Base-by-base conservation (phyloP, 2,113 vertebrate species). In the Ciconia boyciana region DNA sequence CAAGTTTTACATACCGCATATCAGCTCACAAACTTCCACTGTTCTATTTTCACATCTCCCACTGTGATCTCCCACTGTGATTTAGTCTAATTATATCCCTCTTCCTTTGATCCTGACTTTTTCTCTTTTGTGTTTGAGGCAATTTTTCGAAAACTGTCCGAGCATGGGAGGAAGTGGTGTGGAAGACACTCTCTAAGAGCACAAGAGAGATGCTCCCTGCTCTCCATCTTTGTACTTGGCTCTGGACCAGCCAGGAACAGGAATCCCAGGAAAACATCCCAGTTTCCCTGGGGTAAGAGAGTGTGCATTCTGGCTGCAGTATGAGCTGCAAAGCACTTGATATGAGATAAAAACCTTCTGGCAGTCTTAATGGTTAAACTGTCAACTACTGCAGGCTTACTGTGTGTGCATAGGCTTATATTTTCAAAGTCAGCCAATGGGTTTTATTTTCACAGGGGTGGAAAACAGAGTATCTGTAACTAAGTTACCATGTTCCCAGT, bases 231-330 rank as follows among this genome's bases (percentile, higher is more conserved):
- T 52, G 34, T 49, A 69, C 21, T 76, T 94, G 87, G 61, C 66
- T 96, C 61, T 79, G 55, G 57, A 91, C 24, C 87, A 94, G 54
- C 0, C 3, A 72, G 57, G 41, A 83, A 69, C 28, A 87, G 44
- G 49, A 75, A 87, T 82, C 10, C 51, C 76, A 90, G 94, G 54
- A 96, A 95, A 94, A 85, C 68, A 91, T 72, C 49, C 54, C 52
- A 11, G 22, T 57, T 78, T 89, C 74, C 84, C 46, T 0, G 0
- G 5, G 22, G 65, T 74, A 87, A 78, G 31, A 57, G 11, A 66
- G 15, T 6, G 9, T 41, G 24, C 26, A 24, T 44, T 69, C 65
- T 75, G 15, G 22, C 48, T 71, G 74, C 31, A 77, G 31, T 21
- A 71, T 52, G 54, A 89, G 11, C 91, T 88, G 65, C 39, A 75